A percentile compares a stretch with the other conserved stretches of the same genome.
phyloP scores from a whole-genome alignment of 2,888 invertebrate species.

The Drosophila paranaensis region DNA sequence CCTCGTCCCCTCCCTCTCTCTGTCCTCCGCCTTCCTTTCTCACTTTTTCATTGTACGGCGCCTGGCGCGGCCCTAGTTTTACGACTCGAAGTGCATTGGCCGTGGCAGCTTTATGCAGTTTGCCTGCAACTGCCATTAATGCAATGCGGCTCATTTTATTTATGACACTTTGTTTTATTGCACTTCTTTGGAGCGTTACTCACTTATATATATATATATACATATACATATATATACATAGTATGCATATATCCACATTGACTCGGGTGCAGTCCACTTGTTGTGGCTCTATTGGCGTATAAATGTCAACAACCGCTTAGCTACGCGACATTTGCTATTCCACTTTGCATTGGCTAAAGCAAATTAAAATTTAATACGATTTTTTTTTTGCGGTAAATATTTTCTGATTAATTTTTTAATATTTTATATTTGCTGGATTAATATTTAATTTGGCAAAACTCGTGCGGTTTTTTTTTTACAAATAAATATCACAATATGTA shows the following conservation, averaged over 20 bases:
- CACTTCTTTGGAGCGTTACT: slow-evolving; percentile 59
- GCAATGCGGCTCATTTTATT: slow-evolving; percentile 78
- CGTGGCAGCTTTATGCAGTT: slow-evolving; percentile 74
- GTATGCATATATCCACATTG: background rate
- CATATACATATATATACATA: background rate
- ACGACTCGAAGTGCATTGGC: slow-evolving; percentile 73
- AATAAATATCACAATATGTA: too few relatives aligned
- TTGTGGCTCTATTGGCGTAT: slow-evolving; percentile 12
- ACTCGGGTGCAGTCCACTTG: background rate
- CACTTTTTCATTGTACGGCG: slow-evolving; percentile 1
- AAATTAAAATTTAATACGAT: slow-evolving; percentile 1
- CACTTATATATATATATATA: slow-evolving; percentile 41
- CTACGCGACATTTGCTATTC: slow-evolving; percentile 2
- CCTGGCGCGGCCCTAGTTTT: slow-evolving; percentile 12
- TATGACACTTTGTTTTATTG: slow-evolving; percentile 73
- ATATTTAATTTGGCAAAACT: background rate
- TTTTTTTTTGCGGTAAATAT: background rate
- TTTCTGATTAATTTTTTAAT: background rate
- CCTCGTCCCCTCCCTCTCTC: background rate
- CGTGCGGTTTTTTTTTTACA: too few relatives aligned
- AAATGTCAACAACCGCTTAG: slow-evolving; percentile 25
- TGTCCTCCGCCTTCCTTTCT: background rate
- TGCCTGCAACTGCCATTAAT: slow-evolving; percentile 79
- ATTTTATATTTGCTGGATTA: background rate
- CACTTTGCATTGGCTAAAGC: background rate